Evolutionary conservation across 2,113 vertebrate genomes (phyloP), one percentile per base, ranked within the genome.

Genomic region (Percina caprodes): DNA sequence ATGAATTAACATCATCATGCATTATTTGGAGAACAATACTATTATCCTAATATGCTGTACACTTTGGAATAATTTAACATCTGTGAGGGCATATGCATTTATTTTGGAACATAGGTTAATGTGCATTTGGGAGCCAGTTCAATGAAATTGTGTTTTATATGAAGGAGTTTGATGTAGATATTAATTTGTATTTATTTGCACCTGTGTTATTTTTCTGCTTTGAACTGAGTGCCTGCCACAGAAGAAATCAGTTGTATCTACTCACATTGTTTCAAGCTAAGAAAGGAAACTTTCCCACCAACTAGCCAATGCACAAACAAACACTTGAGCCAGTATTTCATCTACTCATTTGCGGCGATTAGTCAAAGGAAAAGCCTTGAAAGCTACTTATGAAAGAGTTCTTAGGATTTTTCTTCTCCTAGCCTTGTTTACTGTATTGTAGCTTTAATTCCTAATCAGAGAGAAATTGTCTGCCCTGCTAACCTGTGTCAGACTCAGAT

Each of bases 321-420:
- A 86, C 65, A 73, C 62, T 74, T 80, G n/a, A 86, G 74, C 65
- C 52, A 51, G 68, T 23, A 77, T 62, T 88, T 83, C 72, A 91
- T 90, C 78, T 74, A 88, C 90, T 89, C 83, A 91, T 88, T 89
- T 91, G 71, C 52, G 16, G 52, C 4, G 49, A 88, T 88, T 88
- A 92, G 56, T 86, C 67, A 85, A 68, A 88, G 54, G 77, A 77
- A 81, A 75, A 70, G 39, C 72, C 54, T 54, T 74, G 84, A 90
- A 92, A 91, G 87, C 85, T 88, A 81, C 89, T 94, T 93, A 92
- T 77, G 70, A 51, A 82, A 84, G 67, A 66, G 83, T 75, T 88
- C 69, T 80, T 78, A 77, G 84, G 82, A 80, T 92, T 92, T 90
- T 91, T 61, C 81, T 86, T 82, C 60, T 69, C 30, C 5, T 67